A percentile compares a stretch with the other conserved stretches of the same genome.
Evolutionary conservation across 1,140 invertebrate species (phyloP).

Genomic region (Danaus melanippus): DNA sequence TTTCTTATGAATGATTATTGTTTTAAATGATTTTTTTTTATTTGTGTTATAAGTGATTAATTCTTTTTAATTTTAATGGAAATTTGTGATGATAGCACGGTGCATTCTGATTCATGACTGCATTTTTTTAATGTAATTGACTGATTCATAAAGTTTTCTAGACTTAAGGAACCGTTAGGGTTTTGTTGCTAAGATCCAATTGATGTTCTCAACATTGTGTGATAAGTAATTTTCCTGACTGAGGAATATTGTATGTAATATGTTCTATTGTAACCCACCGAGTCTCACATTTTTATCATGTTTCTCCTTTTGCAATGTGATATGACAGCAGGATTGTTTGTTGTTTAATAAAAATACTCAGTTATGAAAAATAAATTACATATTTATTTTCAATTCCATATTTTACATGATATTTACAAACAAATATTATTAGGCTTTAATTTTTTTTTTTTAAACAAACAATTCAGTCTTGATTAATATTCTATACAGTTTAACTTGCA

Average conservation of each 20-base stretch:
- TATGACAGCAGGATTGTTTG: conserved; percentile 11
- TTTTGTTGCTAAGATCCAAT: no score
- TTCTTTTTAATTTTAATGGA: conserved; percentile 9
- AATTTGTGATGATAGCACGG: background rate
- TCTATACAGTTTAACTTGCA: conserved; percentile 57
- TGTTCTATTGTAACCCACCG: conserved; percentile 9
- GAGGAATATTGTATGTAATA: no score
- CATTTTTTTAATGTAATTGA: no score
- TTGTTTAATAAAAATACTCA: conserved; percentile 33
- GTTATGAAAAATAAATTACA: conserved; percentile 62
- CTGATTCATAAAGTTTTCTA: no score
- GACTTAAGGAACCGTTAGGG: no score
- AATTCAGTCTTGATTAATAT: conserved; percentile 62
- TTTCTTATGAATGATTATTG: conserved; percentile 10
- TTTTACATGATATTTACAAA: conserved; percentile 57
- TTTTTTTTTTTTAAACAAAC: conserved; percentile 35
- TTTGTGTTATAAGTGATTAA: background rate
- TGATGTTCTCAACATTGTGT: no score
- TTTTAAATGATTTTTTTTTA: conserved; percentile 6
- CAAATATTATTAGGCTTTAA: conserved; percentile 36
- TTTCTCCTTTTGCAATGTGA: conserved; percentile 11
- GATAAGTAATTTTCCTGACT: no score
- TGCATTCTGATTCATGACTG: no score
- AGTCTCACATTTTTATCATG: conserved; percentile 27
- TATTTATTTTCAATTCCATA: conserved; percentile 58